These are phyloP conservation scores for Crotalus helleri DNA, from an alignment of 2,113 vertebrate species.

Conservation along the genomic window DNA sequence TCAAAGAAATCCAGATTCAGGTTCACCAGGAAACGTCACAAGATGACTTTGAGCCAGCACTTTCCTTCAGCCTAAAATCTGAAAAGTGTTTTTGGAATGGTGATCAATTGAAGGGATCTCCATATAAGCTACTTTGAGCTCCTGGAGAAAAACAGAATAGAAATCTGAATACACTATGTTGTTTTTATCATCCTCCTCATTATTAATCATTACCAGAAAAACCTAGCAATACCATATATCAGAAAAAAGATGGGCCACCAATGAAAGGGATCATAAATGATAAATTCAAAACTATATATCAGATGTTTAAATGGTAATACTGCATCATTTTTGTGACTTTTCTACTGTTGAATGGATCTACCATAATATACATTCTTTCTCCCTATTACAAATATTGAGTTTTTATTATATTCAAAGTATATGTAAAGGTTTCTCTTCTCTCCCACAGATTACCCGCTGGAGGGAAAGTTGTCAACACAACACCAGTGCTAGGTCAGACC, in stretches of 20 bases:
- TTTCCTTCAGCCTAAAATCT: not conserved
- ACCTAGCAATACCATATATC: not conserved
- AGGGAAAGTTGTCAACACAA: constrained; percentile 81
- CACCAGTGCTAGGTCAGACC: constrained; percentile 78
- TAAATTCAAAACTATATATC: not conserved
- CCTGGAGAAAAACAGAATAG: not conserved
- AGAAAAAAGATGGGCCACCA: not conserved
- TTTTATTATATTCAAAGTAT: not conserved
- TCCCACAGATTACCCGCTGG: constrained; percentile 75
- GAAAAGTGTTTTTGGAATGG: not conserved
- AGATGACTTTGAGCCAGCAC: not conserved
- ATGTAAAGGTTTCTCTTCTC: not conserved
- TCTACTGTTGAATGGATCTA: not conserved
- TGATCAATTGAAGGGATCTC: not conserved
- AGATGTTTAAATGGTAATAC: not conserved
- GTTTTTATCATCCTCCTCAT: not conserved
- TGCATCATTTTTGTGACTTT: not conserved
- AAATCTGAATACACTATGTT: not conserved
- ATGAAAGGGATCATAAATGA: not conserved
- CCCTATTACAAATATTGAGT: not conserved
- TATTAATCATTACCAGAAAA: not conserved
- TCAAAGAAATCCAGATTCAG: not conserved
- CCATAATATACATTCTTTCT: not conserved
- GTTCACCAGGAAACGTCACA: not conserved
- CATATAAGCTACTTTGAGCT: not conserved